Conservation (phyloP, 2,797 vertebrate genomes). For the Scolopax bukidnonensis region DNA sequence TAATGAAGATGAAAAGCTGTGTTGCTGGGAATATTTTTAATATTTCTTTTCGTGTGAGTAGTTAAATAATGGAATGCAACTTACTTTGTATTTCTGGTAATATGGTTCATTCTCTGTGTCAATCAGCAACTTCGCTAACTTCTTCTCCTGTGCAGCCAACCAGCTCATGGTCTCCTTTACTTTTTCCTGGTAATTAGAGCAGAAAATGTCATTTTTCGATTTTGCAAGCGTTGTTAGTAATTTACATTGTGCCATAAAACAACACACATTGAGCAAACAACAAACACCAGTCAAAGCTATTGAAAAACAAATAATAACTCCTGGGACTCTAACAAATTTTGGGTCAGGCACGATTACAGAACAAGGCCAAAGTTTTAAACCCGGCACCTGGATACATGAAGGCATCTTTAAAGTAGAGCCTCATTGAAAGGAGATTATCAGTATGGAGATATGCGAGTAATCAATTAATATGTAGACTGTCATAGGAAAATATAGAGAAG, state of each 20-base stretch:
- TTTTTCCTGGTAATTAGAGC: constrained; percentile 77
- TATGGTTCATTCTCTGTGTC: constrained; percentile 86
- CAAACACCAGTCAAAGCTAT: background rate
- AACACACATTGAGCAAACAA: background rate
- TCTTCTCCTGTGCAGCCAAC: constrained; percentile 85
- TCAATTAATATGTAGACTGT: background rate
- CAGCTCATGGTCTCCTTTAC: constrained; percentile 84
- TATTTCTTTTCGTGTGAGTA: background rate
- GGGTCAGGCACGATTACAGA: background rate
- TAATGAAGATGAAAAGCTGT: background rate
- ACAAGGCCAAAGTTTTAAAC: background rate
- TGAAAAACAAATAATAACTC: background rate
- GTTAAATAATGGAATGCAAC: constrained; percentile 25
- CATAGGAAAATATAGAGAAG: background rate
- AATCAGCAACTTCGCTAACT: constrained; percentile 83
- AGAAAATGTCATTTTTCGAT: constrained; percentile 40
- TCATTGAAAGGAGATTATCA: background rate
- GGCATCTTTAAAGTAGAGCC: background rate
- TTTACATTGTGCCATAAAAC: constrained; percentile 19
- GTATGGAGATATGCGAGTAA: background rate
- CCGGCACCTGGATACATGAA: background rate
- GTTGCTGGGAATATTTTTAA: background rate
- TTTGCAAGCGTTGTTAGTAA: background rate
- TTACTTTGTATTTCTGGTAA: constrained; percentile 87
- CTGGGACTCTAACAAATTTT: background rate